phyloP scores from a whole-genome alignment of 2,113 vertebrate species.

The Prinia subflava region DNA sequence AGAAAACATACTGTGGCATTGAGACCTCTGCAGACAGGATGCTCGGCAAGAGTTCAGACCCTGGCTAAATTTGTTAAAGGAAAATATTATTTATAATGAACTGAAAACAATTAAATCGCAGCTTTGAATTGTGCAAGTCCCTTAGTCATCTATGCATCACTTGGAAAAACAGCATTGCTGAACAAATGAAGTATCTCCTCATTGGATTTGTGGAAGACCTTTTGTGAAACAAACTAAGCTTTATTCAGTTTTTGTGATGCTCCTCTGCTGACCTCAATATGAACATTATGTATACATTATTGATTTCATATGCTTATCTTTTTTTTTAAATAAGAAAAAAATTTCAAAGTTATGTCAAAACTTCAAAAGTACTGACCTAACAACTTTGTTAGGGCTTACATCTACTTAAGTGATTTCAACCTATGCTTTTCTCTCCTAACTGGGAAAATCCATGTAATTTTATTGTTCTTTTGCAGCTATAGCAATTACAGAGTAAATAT shows the following conservation, averaged over 20 bases:
- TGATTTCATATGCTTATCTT: background rate
- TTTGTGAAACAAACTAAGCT: background rate
- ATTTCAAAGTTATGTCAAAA: background rate
- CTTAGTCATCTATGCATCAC: background rate
- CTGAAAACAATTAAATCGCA: background rate
- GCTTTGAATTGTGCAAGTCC: background rate
- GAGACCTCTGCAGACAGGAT: background rate
- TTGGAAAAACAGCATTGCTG: background rate
- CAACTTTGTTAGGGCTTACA: background rate
- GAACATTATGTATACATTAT: background rate
- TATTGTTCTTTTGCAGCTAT: background rate
- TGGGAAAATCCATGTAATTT: background rate
- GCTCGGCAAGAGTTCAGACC: background rate
- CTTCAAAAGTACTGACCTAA: background rate
- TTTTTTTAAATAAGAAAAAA: background rate
- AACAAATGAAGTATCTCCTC: background rate
- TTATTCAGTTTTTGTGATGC: background rate
- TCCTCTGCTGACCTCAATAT: background rate
- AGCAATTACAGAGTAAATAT: background rate
- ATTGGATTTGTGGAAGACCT: background rate
- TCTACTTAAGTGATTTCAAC: background rate
- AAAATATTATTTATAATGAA: background rate
- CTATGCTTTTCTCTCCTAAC: background rate
- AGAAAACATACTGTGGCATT: background rate
- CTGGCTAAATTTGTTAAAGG: background rate